Evolutionary conservation across 2,888 invertebrate species (phyloP).

Genomic region (Choristoneura rosaceana): DNA sequence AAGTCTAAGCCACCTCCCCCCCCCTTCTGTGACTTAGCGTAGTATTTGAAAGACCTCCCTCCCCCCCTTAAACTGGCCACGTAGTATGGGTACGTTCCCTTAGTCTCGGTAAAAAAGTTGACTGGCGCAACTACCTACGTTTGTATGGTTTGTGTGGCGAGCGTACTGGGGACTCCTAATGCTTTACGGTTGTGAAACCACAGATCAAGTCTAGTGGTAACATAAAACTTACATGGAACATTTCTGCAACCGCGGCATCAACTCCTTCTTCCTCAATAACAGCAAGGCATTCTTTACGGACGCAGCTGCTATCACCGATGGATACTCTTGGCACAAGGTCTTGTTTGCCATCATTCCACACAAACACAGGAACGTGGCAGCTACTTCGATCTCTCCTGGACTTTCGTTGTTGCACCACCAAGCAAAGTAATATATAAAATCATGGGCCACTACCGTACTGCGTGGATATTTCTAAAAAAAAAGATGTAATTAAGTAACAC

Average conservation of each 20-base stretch:
- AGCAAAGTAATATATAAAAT: conserved; percentile 67
- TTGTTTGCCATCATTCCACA: conserved; percentile 65
- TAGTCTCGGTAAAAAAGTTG: no score
- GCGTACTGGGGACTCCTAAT: no score
- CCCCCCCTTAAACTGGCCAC: no score
- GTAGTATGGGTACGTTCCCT: no score
- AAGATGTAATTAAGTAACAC: no score
- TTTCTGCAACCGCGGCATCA: conserved; percentile 51
- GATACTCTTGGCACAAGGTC: conserved; percentile 57
- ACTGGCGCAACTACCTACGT: no score
- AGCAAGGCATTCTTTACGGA: conserved; percentile 65
- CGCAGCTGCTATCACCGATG: conserved; percentile 69
- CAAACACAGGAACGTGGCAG: conserved; percentile 70
- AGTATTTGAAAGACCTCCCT: no score
- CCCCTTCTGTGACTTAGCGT: no score
- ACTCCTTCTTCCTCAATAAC: conserved; percentile 55
- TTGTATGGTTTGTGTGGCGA: no score
- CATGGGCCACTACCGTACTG: conserved; percentile 68
- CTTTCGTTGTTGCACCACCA: conserved; percentile 63
- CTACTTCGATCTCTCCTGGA: conserved; percentile 63
- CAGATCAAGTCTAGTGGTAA: no score
- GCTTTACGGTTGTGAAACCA: no score
- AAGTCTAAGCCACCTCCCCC: no score
- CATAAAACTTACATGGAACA: conserved; percentile 61
- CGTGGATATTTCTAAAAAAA: conserved; percentile 63